Percentiles rank a stretch among this genome's conserved stretches.
Evolutionary conservation across 2,888 invertebrate genomes (phyloP).

Genomic region (Amaurobius ferox): DNA sequence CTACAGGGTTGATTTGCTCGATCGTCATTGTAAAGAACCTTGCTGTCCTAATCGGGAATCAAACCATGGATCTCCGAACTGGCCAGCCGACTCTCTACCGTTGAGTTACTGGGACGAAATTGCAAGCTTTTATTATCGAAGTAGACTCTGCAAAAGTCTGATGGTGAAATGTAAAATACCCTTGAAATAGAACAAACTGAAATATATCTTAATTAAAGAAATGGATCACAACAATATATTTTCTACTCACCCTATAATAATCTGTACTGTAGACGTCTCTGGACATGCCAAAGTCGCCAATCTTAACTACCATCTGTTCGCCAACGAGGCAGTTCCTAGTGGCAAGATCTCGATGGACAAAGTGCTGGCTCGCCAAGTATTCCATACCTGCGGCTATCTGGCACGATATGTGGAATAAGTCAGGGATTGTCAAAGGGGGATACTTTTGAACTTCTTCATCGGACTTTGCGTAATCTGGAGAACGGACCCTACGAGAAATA

Average conservation of each 20-base stretch:
- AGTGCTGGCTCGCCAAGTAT: conserved; percentile 80
- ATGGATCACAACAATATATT: not conserved
- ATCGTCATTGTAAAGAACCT: too few relatives aligned
- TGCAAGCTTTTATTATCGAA: too few relatives aligned
- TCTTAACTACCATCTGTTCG: conserved; percentile 77
- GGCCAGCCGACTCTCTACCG: too few relatives aligned
- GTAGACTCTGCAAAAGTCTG: too few relatives aligned
- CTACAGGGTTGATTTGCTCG: too few relatives aligned
- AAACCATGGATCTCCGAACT: too few relatives aligned
- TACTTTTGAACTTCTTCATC: conserved; percentile 36
- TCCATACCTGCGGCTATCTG: conserved; percentile 81
- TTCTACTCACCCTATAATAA: conserved; percentile 78
- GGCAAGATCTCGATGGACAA: conserved; percentile 81
- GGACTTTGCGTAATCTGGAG: not conserved
- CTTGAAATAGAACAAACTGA: too few relatives aligned
- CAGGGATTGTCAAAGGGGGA: conserved; percentile 63
- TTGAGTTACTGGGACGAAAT: too few relatives aligned
- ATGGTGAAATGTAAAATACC: too few relatives aligned
- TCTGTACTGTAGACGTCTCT: conserved; percentile 78
- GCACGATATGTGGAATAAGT: conserved; percentile 78
- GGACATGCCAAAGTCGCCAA: conserved; percentile 79
- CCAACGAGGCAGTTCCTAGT: conserved; percentile 81
- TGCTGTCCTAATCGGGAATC: too few relatives aligned
- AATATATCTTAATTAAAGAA: not conserved
- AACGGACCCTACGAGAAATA: conserved; percentile 30